Evolutionary conservation across 2,888 invertebrate species (phyloP), one percentile per base, ranked within the genome.

Genomic region (Epinotia bilunana): DNA sequence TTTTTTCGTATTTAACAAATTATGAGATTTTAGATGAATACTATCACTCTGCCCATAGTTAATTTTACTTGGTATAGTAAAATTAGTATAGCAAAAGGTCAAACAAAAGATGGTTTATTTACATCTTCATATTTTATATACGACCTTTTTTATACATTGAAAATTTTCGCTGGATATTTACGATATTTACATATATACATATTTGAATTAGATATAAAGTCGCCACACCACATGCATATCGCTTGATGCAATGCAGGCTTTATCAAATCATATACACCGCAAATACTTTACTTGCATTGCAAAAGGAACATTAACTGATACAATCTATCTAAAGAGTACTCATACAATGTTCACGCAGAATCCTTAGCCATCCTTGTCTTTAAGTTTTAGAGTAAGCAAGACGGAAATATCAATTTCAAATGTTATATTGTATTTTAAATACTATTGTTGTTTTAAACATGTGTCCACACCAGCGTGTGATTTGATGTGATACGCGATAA

Each of bases 401-500:
- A 63, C 61, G 28, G 49, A 62, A 33, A 53, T 9, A 70, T 20
- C 2, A 7, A 33, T 49, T 53, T 49, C 12, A 49, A 70, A 70
- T 43, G 18, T 70, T 61, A 61, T n/a, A 43, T 2, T 33, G 20
- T 13, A 7, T 53, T 13, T 55, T 28, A 16, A 33, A 18, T 49
- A 28, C 49, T 53, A 33, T 61, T 53, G 61, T 73, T 73, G 67
- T 53, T 67, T 61, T 53, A 12, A 61, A 60, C 73, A 73, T 53
- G 65, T 61, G 73, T 55, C 61, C 53, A 73, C 67, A 53, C 55
- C 57, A 63, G n/a, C 73, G 62, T 74, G 69, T 74, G 69, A 74
- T 74, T 69, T 69, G 62, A 74, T 63, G 62, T 57, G 73, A 69
- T 62, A 28, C 55, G 23, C 55, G 68, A 73, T 73, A 62, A 61